These are phyloP conservation scores for Luffia ferchaultella DNA, from an alignment of 2,888 invertebrate species.

Conservation along the genomic window DNA sequence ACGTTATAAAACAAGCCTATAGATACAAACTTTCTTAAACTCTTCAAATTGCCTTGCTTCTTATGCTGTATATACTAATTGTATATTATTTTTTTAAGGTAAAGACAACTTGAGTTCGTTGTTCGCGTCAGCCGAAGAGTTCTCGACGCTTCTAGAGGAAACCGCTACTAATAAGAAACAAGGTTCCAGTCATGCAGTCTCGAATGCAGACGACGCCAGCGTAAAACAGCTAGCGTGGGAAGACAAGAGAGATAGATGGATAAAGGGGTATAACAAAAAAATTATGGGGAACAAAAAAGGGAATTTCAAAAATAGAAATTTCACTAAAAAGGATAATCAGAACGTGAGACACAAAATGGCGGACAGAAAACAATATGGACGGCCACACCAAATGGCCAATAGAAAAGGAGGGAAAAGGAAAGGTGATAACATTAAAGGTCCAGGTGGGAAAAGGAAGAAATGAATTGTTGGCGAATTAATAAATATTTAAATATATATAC, in stretches of 20 bases:
- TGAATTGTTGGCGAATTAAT: conserved; percentile 3
- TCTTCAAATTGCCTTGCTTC: too few relatives aligned
- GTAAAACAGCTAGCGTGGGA: conserved; percentile 86
- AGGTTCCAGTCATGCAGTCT: conserved; percentile 72
- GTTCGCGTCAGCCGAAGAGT: conserved; percentile 89
- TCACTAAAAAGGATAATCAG: conserved; percentile 16
- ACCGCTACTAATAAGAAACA: conserved; percentile 73
- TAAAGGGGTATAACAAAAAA: conserved; percentile 63
- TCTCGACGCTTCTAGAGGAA: conserved; percentile 87
- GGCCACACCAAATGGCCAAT: conserved; percentile 15
- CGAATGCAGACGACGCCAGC: conserved; percentile 81
- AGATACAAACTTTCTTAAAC: too few relatives aligned
- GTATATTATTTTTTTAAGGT: conserved; percentile 20
- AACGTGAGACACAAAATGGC: conserved; percentile 22
- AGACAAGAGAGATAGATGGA: conserved; percentile 71
- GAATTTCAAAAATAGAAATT: background rate
- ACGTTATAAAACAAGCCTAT: too few relatives aligned
- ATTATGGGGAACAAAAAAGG: conserved; percentile 35
- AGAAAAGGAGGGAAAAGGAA: conserved; percentile 36
- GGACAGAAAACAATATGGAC: conserved; percentile 20
- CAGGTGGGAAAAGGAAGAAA: conserved; percentile 43
- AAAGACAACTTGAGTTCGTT: conserved; percentile 66
- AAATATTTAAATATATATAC: conserved; percentile 3
- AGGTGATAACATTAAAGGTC: conserved; percentile 23
- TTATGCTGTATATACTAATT: background rate